Base-by-base conservation (phyloP, 2,888 invertebrate species). In the Erebia ligea region DNA sequence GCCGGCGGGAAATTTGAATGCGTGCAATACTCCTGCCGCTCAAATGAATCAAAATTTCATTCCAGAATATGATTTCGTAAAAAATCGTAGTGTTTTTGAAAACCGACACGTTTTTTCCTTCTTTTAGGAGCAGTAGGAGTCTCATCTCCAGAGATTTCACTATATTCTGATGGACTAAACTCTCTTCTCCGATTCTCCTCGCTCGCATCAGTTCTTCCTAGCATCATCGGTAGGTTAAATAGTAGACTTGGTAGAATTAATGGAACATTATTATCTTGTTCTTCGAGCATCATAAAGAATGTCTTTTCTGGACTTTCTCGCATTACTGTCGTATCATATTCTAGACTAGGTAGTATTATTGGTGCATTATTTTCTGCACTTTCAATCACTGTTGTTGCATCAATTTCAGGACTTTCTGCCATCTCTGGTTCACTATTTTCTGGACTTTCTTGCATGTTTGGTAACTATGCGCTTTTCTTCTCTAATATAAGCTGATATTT, bases 71-170 rank as follows among this genome's bases (percentile, higher is more conserved):
- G n/a, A 17, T 17, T n/a, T 59, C 15, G 15, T 57, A 13, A n/a
- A 40, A 21, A 67, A n/a, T 17, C 54, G 19, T 19, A 58, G 25
- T 25, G 48, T 25, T n/a, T 48, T 15, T 6, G 42, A 17, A 56
- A 58, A 69, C 65, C 59, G 69, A 65, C 69, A 42, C 65, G 69
- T 52, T 48, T 34, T 61, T 59, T 67, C 40, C 52, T 52, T 61
- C 67, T 50, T 61, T 67, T 52, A 1, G 67, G 67, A 42, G 67
- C 59, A 13, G 50, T 67, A 4, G 67, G 67, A 40, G 19, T 8
- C 34, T 67, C 67, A 6, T 67, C 67, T 3, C 40, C 67, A 10
- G 67, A 59, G 40, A 48, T n/a, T 25, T 67, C 67, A n/a, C 58
- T 67, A 25, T 48, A 54, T 25, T 61, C 61, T 15, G 59, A 59